Conservation (phyloP, 2,113 vertebrate genomes). For the Anoplopoma fimbria region DNA sequence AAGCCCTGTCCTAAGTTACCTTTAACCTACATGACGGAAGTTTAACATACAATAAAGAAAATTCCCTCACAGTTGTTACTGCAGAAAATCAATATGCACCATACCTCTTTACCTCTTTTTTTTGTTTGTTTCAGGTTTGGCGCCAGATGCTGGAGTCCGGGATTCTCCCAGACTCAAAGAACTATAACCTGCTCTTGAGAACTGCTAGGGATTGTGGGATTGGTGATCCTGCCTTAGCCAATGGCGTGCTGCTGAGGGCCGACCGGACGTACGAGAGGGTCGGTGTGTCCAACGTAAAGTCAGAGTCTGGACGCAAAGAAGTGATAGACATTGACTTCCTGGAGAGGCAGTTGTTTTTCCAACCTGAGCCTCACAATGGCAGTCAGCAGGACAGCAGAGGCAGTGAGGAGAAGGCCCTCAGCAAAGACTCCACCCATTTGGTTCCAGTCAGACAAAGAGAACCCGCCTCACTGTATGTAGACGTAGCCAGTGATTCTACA, state of each 20-base stretch:
- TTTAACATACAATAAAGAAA: too few relatives aligned
- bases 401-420: background rate
- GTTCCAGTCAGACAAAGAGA: constrained; percentile 40
- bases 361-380: constrained; percentile 35
- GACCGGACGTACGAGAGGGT: background rate
- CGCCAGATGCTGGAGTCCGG: constrained; percentile 90
- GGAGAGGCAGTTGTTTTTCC: constrained; percentile 84
- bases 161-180: constrained; percentile 83
- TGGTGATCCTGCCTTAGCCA: constrained; percentile 83
- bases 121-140: constrained; percentile 88
- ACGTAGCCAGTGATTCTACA: background rate
- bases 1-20: too few relatives aligned
- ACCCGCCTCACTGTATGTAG: background rate
- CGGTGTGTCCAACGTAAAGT: constrained; percentile 31
- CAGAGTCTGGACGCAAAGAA: background rate
- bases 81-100: background rate
- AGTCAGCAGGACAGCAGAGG: background rate
- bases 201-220: constrained; percentile 91
- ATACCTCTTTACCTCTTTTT: background rate
- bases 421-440: constrained; percentile 23
- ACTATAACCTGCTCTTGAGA: constrained; percentile 90
- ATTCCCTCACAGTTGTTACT: too few relatives aligned
- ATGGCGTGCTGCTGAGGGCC: constrained; percentile 81
- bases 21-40: too few relatives aligned
- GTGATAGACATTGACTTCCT: constrained; percentile 79